phyloP scores from a whole-genome alignment of 2,113 vertebrate species.

The Telmatochromis sp. region DNA sequence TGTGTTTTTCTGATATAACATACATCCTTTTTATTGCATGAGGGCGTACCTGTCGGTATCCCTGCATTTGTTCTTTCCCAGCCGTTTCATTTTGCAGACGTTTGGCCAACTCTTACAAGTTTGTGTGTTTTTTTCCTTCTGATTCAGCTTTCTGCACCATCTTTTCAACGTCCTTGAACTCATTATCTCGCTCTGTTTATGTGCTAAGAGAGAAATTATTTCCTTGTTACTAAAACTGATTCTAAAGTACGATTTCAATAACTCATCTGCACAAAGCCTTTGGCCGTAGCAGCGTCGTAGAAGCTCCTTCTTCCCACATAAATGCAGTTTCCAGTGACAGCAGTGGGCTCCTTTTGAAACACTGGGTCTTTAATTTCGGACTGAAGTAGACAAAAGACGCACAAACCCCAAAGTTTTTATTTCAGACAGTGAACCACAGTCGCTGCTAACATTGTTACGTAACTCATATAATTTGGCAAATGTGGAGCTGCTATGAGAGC shows the following conservation, averaged over 20 bases:
- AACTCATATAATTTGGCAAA: not conserved
- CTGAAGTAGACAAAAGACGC: not conserved
- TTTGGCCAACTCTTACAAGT: not conserved
- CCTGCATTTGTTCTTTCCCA: not conserved
- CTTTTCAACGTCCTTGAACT: not conserved
- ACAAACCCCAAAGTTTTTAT: not conserved
- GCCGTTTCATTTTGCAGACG: not conserved
- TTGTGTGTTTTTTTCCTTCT: not conserved
- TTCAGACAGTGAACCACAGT: not conserved
- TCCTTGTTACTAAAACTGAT: not conserved
- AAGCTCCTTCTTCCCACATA: not conserved
- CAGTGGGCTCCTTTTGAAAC: not conserved
- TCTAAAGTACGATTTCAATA: not conserved
- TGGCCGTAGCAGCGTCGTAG: not conserved
- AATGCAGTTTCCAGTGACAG: not conserved
- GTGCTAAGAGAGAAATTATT: not conserved
- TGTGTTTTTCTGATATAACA: not conserved
- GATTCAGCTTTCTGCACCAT: not conserved
- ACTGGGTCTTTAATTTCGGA: not conserved
- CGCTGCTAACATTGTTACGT: not conserved
- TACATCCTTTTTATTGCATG: not conserved
- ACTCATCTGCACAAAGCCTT: not conserved
- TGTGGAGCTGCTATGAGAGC: not conserved
- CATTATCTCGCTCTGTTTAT: fast-evolving
- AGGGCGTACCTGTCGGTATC: fast-evolving